phyloP scores from a whole-genome alignment of 2,888 invertebrate genomes.

The Lomographa bimaculata region DNA sequence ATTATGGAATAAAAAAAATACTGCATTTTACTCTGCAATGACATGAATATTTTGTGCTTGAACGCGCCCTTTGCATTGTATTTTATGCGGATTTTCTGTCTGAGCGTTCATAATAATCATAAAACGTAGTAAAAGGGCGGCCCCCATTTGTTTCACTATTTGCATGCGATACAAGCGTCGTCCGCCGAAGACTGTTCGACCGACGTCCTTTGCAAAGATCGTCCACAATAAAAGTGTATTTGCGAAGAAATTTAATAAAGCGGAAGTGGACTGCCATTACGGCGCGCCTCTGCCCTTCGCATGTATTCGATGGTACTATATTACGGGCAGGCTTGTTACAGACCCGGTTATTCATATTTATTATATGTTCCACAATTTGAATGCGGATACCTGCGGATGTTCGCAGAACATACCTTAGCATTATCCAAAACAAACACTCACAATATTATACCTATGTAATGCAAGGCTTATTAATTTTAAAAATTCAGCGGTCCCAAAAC shows the following conservation, averaged over 20 bases:
- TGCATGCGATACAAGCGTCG: conserved; percentile 76
- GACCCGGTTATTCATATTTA: conserved; percentile 14
- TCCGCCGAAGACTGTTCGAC: conserved; percentile 52
- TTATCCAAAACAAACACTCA: neutral
- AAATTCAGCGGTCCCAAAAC: conserved; percentile 16
- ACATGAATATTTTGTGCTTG: conserved; percentile 44
- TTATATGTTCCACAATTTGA: conserved; percentile 5
- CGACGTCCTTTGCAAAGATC: conserved; percentile 70
- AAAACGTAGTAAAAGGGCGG: conserved; percentile 65
- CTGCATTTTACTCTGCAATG: conserved; percentile 43
- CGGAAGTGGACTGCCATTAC: conserved; percentile 78
- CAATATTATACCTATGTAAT: conserved; percentile 1
- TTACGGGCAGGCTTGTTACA: conserved; percentile 21
- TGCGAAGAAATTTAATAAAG: conserved; percentile 84
- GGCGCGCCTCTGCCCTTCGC: conserved; percentile 53
- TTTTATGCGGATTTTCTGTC: conserved; percentile 46
- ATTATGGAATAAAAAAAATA: conserved; percentile 33
- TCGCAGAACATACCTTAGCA: neutral
- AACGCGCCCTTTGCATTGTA: conserved; percentile 50
- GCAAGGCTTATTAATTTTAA: conserved; percentile 6
- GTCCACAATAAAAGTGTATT: conserved; percentile 80
- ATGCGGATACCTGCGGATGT: neutral
- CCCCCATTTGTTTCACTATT: conserved; percentile 72
- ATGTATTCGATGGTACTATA: conserved; percentile 31
- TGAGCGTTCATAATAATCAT: conserved; percentile 68